phyloP scores from a whole-genome alignment of 2,797 vertebrate species.

The Falco columbarius region DNA sequence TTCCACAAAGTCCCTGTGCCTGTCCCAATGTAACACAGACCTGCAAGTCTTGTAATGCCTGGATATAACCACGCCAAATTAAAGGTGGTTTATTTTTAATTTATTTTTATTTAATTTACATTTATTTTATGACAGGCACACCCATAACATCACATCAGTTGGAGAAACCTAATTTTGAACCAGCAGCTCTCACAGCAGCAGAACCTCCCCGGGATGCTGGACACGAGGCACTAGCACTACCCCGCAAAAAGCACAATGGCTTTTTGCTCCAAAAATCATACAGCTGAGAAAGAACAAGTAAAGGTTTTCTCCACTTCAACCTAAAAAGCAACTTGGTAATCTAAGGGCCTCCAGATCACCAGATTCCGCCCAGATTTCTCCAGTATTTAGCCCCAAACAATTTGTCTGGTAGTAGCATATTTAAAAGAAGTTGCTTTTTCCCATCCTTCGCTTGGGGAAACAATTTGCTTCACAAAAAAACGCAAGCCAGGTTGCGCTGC shows the following conservation, averaged over 20 bases:
- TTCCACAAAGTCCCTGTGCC: not conserved
- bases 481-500: fast-evolving
- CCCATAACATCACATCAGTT: fast-evolving
- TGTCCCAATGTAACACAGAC: fast-evolving
- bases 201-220: fast-evolving
- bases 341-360: not conserved
- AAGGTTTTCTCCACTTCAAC: fast-evolving
- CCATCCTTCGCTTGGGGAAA: fast-evolving
- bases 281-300: not conserved
- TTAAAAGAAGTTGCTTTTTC: fast-evolving
- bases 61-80: not conserved
- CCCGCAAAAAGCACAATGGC: not conserved
- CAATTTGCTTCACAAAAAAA: not conserved
- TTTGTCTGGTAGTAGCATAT: fast-evolving
- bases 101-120: too few relatives aligned
- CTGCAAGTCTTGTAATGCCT: fast-evolving
- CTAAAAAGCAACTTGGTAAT: not conserved
- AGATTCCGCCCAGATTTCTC: too few relatives aligned
- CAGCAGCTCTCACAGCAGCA: not conserved
- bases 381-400: too few relatives aligned
- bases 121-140: not conserved
- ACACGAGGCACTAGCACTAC: fast-evolving
- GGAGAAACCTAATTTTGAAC: not conserved
- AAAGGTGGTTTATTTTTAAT: fast-evolving
- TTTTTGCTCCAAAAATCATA: not conserved